These are phyloP conservation scores for Zoanthus solanderi DNA, from an alignment of 92 coral and sea anemone genomes.

Conservation along the genomic window DNA sequence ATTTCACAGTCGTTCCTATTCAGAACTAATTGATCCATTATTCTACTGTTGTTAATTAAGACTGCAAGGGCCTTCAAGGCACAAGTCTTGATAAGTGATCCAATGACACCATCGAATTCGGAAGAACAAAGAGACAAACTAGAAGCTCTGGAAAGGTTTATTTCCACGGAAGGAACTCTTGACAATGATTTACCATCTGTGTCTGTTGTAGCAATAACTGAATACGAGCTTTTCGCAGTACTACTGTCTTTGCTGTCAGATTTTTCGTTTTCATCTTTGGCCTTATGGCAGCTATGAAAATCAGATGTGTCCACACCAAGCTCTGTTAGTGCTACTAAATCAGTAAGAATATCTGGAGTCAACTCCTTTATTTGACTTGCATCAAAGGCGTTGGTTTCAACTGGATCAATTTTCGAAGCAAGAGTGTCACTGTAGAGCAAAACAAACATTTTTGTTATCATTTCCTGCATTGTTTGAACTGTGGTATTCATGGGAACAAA, in stretches of 20 bases:
- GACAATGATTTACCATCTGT: not conserved
- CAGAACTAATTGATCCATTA: constrained; percentile 63
- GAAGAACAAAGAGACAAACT: constrained; percentile 28
- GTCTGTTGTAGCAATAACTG: not conserved
- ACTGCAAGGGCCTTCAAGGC: constrained; percentile 85
- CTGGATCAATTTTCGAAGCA: constrained; percentile 71
- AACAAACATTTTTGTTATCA: not conserved
- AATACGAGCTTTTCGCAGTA: not conserved
- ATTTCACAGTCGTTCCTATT: constrained; percentile 46
- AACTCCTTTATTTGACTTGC: constrained; percentile 64
- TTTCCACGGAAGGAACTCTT: constrained; percentile 17
- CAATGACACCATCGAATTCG: constrained; percentile 51
- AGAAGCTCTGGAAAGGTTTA: constrained; percentile 24
- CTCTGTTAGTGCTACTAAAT: constrained; percentile 72
- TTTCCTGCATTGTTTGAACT: no score
- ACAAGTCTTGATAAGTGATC: constrained; percentile 67
- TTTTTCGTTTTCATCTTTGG: constrained; percentile 8
- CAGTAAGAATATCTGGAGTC: constrained; percentile 69
- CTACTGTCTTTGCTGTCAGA: not conserved
- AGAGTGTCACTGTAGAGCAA: constrained; percentile 66
- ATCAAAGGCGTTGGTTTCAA: constrained; percentile 67
- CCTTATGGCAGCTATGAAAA: constrained; percentile 3
- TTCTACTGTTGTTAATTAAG: constrained; percentile 64
- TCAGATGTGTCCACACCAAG: constrained; percentile 53
- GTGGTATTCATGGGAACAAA: no score